A percentile compares a stretch with the other conserved stretches of the same genome.
phyloP scores from a whole-genome alignment of 2,797 vertebrate species.

The Ispidina lecontei region DNA sequence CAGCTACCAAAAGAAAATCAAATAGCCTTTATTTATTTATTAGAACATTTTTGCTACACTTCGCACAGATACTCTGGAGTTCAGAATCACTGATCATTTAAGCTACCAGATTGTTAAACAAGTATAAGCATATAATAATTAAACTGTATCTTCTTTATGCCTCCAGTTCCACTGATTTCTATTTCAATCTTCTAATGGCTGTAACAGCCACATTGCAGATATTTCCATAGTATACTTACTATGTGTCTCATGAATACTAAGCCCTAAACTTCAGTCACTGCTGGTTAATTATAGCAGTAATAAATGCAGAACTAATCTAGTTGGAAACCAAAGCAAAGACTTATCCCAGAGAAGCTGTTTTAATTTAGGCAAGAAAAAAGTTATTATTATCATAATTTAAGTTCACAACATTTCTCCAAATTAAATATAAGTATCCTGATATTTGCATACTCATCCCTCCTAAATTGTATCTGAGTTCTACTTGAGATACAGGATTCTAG shows the following conservation, averaged over 20 bases:
- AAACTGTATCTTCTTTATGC: background rate
- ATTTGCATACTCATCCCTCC: background rate
- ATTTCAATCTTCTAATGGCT: background rate
- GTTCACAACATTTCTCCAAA: background rate
- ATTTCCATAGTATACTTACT: background rate
- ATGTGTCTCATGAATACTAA: background rate
- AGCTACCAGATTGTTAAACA: background rate
- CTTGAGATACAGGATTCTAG: background rate
- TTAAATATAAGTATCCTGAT: background rate
- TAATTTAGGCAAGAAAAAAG: background rate
- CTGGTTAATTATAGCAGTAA: background rate
- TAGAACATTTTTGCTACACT: constrained; percentile 4
- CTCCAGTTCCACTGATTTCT: background rate
- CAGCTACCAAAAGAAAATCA: constrained; percentile 27
- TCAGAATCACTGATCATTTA: background rate
- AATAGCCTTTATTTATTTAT: constrained; percentile 40
- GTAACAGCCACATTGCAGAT: background rate
- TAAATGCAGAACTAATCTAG: background rate
- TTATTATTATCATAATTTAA: background rate
- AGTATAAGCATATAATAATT: background rate
- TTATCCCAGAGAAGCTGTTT: background rate
- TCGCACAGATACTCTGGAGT: background rate
- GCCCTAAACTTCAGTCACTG: background rate
- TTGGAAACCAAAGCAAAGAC: background rate
- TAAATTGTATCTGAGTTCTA: background rate